Evolutionary conservation across 1,140 invertebrate genomes (phyloP), one percentile per base, ranked within the genome.

Genomic region (Gonioctena quinquepunctata): DNA sequence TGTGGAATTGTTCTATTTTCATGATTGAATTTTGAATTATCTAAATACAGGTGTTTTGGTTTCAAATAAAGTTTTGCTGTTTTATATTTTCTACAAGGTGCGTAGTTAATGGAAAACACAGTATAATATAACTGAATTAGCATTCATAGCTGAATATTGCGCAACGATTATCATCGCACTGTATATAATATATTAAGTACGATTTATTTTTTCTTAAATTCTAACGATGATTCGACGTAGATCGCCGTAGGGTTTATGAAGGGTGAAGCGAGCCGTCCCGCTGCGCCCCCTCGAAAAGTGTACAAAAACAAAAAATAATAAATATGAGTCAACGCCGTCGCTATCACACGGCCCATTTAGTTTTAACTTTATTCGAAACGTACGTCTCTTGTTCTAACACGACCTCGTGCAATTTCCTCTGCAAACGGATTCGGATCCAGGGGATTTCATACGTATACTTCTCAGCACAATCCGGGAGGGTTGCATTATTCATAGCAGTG

Each of bases 401-500:
- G 52, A 54, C 52, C 52, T 54, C 52, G 18, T 54, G 52, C 52
- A 23, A 54, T 54, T 54, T 54, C 18, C 52, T 54, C 52, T 18
- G 19, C 22, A 19, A 54, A 54, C 52, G 52, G 52, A 23, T 54
- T 54, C 22, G 52, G 18, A 21, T 54, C 19, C 18, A 13, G 52
- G 52, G 52, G 52, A 54, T 54, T 23, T 54, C 22, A 23, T 54
- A 54, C 52, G 52, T 54, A 54, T 54, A 54, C 22, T 19, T 54
- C 52, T 54, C 18, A 8, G 52, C 52, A 19, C 52, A 23, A 54
- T 19, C 52, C 22, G 19, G 33, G 52, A 54, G 52, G 52, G 52
- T 54, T 54, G 52, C 52, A 54, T 54, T 54, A 54, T 54, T 54
- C 52, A 54, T 54, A 19, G 52, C 8, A 54, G 52, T 54, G 52